These are phyloP conservation scores for Nemapogon koenigi DNA, from an alignment of 2,888 invertebrate species.

Conservation along the genomic window DNA sequence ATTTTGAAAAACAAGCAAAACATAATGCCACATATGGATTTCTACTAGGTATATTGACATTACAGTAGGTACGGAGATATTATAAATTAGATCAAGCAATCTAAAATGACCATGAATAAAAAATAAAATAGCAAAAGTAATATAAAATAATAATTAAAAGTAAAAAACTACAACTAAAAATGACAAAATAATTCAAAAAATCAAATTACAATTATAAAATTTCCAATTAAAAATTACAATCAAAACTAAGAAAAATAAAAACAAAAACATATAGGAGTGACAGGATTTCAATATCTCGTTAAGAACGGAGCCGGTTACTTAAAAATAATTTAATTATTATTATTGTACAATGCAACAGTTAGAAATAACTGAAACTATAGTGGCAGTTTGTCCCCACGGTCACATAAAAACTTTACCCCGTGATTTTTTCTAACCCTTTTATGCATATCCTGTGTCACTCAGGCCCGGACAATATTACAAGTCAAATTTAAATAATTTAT, in stretches of 20 bases:
- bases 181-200: slow-evolving; percentile 4
- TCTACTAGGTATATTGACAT: background rate
- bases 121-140: background rate
- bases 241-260: too few species aligned
- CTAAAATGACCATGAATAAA: background rate
- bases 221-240: too few species aligned
- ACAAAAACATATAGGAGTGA: slow-evolving; percentile 1
- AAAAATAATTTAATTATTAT: slow-evolving; percentile 6
- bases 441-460: slow-evolving; percentile 53
- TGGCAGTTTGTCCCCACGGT: slow-evolving; percentile 30
- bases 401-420: slow-evolving; percentile 50
- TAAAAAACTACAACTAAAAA: too few species aligned
- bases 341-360: background rate
- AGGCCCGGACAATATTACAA: slow-evolving; percentile 52
- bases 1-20: too few species aligned
- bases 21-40: too few species aligned
- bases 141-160: slow-evolving; percentile 3
- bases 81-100: background rate
- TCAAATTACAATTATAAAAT: too few species aligned
- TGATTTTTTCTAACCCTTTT: slow-evolving; percentile 55
- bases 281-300: slow-evolving; percentile 32
- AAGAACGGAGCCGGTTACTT: slow-evolving; percentile 35
- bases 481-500: slow-evolving; percentile 65
- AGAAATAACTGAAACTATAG: slow-evolving; percentile 11
- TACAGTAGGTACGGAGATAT: background rate